These are phyloP conservation scores for Chromis chromis DNA, from an alignment of 2,797 vertebrate species.

Conservation along the genomic window DNA sequence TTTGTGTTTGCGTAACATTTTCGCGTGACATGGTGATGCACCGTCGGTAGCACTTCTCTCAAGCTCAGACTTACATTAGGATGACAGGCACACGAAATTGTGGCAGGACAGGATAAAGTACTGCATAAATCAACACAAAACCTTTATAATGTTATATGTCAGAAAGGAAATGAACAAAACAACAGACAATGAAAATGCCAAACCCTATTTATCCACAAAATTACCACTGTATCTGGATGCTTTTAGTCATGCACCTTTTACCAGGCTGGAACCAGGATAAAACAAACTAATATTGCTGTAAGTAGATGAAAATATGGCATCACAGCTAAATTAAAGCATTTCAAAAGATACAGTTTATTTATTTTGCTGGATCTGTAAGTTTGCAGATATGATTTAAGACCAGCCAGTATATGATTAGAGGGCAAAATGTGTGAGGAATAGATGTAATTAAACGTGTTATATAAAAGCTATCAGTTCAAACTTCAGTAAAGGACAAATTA, in stretches of 20 bases:
- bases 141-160: neutral
- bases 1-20: conserved; percentile 9
- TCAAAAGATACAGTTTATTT: no score
- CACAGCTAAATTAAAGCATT: no score
- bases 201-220: neutral
- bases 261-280: neutral
- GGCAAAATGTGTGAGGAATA: neutral
- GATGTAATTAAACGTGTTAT: neutral
- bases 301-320: no score
- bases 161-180: conserved; percentile 4
- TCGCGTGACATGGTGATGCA: neutral
- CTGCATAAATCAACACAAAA: conserved; percentile 11
- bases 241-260: neutral
- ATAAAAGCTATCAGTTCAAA: neutral
- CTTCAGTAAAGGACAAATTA: neutral
- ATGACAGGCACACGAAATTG: neutral
- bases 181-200: conserved; percentile 7
- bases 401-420: no score
- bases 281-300: neutral
- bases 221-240: neutral
- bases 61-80: neutral
- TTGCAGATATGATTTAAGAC: no score
- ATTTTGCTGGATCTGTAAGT: no score
- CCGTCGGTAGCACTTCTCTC: neutral
- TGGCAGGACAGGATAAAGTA: neutral